A percentile compares a stretch with the other conserved stretches of the same genome.
phyloP scores from a whole-genome alignment of 2,888 invertebrate genomes.

The Synanthedon tipuliformis region DNA sequence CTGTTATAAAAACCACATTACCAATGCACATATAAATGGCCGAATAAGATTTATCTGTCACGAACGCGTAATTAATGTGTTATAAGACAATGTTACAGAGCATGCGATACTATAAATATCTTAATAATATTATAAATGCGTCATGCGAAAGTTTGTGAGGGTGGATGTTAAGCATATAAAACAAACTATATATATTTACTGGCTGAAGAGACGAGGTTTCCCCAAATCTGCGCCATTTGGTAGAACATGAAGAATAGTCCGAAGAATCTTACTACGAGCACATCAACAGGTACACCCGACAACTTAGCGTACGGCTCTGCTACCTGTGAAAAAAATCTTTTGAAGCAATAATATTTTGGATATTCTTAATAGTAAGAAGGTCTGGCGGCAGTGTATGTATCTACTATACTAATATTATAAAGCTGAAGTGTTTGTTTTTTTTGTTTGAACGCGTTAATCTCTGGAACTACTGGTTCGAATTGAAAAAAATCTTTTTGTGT shows the following conservation, averaged over 20 bases:
- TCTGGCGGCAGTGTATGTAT: too few relatives aligned
- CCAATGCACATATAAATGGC: background rate
- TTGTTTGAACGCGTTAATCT: too few relatives aligned
- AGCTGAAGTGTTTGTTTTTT: too few relatives aligned
- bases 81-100: too few relatives aligned
- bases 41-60: background rate
- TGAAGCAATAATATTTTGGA: too few relatives aligned
- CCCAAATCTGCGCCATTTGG: conserved; percentile 96
- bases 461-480: too few relatives aligned
- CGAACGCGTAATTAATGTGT: background rate
- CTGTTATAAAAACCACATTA: background rate
- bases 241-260: conserved; percentile 97
- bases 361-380: too few relatives aligned
- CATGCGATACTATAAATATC: background rate
- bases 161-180: background rate
- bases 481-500: too few relatives aligned
- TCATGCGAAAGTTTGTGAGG: background rate
- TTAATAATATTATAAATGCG: background rate
- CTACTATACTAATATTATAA: too few relatives aligned
- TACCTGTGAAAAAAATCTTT: conserved; percentile 29
- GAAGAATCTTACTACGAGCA: conserved; percentile 90
- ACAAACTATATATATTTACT: conserved; percentile 56
- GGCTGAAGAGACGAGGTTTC: conserved; percentile 89
- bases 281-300: conserved; percentile 76
- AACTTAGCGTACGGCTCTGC: conserved; percentile 83